Percentiles rank a stretch among this genome's conserved stretches.
These are phyloP conservation scores for Pontoporia blainvillei DNA, from an alignment of 2,113 vertebrate species.

Conservation along the genomic window DNA sequence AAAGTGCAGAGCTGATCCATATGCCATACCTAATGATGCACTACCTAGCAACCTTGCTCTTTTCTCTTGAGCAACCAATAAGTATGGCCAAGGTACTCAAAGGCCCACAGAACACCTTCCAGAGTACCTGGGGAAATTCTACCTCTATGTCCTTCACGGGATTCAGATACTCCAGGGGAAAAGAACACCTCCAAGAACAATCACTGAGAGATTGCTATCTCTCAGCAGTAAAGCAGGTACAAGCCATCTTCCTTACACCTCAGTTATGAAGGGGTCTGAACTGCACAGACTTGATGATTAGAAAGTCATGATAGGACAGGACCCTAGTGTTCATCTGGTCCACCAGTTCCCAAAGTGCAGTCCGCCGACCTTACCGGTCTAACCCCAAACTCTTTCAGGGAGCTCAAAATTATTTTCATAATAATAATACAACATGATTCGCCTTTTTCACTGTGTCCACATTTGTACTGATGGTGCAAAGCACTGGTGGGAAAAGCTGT, in stretches of 20 bases:
- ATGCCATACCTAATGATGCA: background rate
- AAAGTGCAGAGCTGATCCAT: background rate
- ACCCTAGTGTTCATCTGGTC: background rate
- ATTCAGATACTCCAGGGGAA: background rate
- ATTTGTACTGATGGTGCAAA: background rate
- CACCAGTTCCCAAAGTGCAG: background rate
- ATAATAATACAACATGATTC: background rate
- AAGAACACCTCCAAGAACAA: background rate
- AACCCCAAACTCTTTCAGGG: background rate
- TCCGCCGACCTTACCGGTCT: background rate
- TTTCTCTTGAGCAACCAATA: background rate
- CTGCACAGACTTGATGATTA: background rate
- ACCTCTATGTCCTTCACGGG: background rate
- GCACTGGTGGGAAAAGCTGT: background rate
- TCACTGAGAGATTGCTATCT: background rate
- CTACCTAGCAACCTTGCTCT: background rate
- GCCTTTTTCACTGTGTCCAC: background rate
- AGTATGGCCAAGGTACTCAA: background rate
- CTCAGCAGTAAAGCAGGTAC: background rate
- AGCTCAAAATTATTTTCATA: background rate
- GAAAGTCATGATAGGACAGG: rapidly evolving
- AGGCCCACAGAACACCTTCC: background rate
- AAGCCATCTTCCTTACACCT: background rate
- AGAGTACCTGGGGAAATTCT: background rate
- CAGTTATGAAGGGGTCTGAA: background rate